Evolutionary conservation across 2,888 invertebrate genomes (phyloP).

Genomic region (Drosophila nigricruria): DNA sequence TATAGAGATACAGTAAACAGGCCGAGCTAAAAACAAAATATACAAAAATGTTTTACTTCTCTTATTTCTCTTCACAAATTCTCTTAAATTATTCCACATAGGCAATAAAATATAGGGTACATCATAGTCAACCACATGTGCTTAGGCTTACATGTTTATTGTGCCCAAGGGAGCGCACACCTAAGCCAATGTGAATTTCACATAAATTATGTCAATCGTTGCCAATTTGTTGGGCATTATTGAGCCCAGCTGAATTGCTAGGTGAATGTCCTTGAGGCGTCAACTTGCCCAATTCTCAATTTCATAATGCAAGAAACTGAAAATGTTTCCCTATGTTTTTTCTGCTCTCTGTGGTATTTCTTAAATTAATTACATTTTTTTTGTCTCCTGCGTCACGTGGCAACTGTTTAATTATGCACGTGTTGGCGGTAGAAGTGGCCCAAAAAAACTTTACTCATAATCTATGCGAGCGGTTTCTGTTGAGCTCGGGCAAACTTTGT

Average conservation of each 20-base stretch:
- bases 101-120: neutral
- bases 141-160: slow-evolving; percentile 45
- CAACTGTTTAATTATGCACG: slow-evolving; percentile 70
- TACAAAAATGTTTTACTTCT: too few relatives aligned
- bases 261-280: slow-evolving; percentile 29
- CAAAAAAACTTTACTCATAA: slow-evolving; percentile 56
- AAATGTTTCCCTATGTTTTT: slow-evolving; percentile 41
- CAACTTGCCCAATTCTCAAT: slow-evolving; percentile 18
- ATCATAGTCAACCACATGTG: neutral
- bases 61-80: too few relatives aligned
- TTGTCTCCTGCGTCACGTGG: slow-evolving; percentile 49
- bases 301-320: slow-evolving; percentile 53
- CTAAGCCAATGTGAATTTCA: slow-evolving; percentile 54
- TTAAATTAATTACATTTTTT: slow-evolving; percentile 7
- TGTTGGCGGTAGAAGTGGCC: slow-evolving; percentile 30
- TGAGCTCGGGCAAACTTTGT: slow-evolving; percentile 45
- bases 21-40: neutral
- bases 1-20: too few relatives aligned
- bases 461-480: slow-evolving; percentile 37
- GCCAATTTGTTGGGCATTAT: slow-evolving; percentile 68
- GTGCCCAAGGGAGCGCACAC: slow-evolving; percentile 55
- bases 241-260: slow-evolving; percentile 48
- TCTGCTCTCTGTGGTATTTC: slow-evolving; percentile 4
- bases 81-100: neutral
- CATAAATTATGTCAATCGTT: slow-evolving; percentile 74